Conservation (phyloP, 2,888 invertebrate species). For the Criorhina ranunculi region DNA sequence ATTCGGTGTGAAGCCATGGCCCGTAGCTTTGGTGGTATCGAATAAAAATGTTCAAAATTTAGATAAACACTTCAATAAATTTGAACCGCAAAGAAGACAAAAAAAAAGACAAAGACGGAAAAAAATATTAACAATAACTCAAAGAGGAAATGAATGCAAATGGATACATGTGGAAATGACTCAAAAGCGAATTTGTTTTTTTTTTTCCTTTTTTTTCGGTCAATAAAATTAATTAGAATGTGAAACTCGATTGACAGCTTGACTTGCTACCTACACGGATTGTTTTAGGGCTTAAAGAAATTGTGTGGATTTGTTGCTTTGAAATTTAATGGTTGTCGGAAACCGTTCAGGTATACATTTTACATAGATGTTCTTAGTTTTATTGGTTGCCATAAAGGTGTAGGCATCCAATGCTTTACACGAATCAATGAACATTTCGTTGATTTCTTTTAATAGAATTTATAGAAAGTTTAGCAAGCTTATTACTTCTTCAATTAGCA, state of each 20-base stretch:
- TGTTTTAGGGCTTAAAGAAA: constrained; percentile 9
- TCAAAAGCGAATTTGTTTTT: constrained; percentile 40
- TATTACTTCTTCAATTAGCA: too few species aligned
- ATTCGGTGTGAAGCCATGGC: constrained; percentile 47
- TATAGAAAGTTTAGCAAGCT: too few species aligned
- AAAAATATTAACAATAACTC: constrained; percentile 73
- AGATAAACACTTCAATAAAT: constrained; percentile 65
- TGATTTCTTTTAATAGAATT: not conserved
- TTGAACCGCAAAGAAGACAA: constrained; percentile 9
- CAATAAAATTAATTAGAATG: constrained; percentile 63
- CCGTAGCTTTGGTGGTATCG: constrained; percentile 34
- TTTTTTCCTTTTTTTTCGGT: constrained; percentile 38
- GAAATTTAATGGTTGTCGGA: constrained; percentile 6
- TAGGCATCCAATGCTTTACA: not conserved
- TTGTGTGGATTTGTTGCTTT: constrained; percentile 6
- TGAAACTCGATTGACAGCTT: constrained; percentile 65
- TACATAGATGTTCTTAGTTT: not conserved
- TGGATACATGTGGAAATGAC: constrained; percentile 48
- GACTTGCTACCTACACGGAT: constrained; percentile 42
- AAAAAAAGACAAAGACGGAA: constrained; percentile 26
- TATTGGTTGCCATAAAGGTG: not conserved
- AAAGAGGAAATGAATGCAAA: constrained; percentile 72
- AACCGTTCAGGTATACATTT: not conserved
- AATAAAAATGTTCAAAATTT: constrained; percentile 63
- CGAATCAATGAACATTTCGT: not conserved